Evolutionary conservation across 2,888 invertebrate genomes (phyloP), one percentile per base, ranked within the genome.

Genomic region (Cryptus viduatorius): DNA sequence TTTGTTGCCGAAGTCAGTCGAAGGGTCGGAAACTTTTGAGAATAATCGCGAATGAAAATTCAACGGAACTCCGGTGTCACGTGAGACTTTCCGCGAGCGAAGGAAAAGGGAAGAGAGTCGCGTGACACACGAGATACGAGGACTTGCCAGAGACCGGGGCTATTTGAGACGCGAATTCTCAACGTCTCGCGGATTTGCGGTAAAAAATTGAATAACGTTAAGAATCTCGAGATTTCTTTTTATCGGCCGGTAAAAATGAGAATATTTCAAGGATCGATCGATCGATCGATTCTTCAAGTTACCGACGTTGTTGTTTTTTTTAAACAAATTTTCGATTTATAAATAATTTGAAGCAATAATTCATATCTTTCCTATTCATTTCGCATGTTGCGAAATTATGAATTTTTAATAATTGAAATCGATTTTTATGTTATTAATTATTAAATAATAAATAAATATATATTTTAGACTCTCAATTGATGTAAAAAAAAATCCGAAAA

Each of bases 121-220:
- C 8, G 4, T n/a, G 65, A 64, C 76, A 76, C 65, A 67, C 76
- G 76, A 76, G 50, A 67, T 67, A 19, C 44, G 42, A 19, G 67
- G 12, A 46, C 46, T 16, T 7, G 14, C 31, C 1, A n/a, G 8
- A 46, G 37, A n/a, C 67, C 44, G 14, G 24, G 14, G 42, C 5
- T 24, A 19, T 44, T 14, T 67, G 14, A 61, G 5, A 61, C 61
- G 14, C 31, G 61, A 24, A 59, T 12, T 48, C n/a, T 48, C 48
- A 48, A 12, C 48, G 48, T 37, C 65, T 16, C 31, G 65, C 8
- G 16, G 4, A 14, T 10, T 37, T 42, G 2, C 42, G 37, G n/a
- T 4, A 31, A 37, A 10, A 29, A 64, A 65, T 37, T 29, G 56
- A 24, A 56, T 24, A 4, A 10, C 8, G 10, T 12, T 1, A 24